Evolutionary conservation across 2,113 vertebrate genomes (phyloP), one percentile per base, ranked within the genome.

Genomic region (Irena cyanogastra): DNA sequence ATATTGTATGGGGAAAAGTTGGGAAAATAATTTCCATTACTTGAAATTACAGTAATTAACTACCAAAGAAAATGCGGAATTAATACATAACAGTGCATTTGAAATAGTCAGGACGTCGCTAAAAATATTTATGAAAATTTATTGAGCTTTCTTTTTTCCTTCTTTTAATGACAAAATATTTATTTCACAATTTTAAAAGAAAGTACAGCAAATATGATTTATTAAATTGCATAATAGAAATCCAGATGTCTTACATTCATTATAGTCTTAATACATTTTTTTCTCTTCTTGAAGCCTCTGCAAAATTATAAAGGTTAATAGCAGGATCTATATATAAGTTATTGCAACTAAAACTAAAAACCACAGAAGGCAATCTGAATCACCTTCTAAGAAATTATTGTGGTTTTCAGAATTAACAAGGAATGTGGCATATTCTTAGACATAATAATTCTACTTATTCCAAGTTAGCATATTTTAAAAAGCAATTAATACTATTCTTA

Each of bases 91-190:
- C 14, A 33, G 7, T 6, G 0, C 30, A 59, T 59, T 1, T 45
- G 9, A 10, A 26, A 41, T 23, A n/a, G 4, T 23, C 28, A 83
- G 5, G 24, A 60, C 15, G 47, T 5, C 74, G 15, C 2, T 75
- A 52, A 13, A 18, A 59, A 10, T 53, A 44, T 26, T 65, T 56
- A 33, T n/a, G 5, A 13, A 79, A 44, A 37, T 54, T 16, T 64
- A 0, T 20, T 49, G 1, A 5, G 3, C 4, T 31, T 42, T 50
- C 11, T 53, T 52, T n/a, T 13, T 28, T 16, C 6, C 13, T 41
- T 44, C 42, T 77, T 72, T 56, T 4, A 59, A 45, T 31, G 24
- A 24, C 3, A 39, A 50, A 28, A 15, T 23, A 22, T 7, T 6
- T 41, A 1, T 76, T 61, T 37, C 39, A 35, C 1, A 35, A 5